Evolutionary conservation across 37 sponge, comb jelly and placozoan genomes (phyloP), one percentile per base, ranked within the genome.

Genomic region (Axinella damicornis): DNA sequence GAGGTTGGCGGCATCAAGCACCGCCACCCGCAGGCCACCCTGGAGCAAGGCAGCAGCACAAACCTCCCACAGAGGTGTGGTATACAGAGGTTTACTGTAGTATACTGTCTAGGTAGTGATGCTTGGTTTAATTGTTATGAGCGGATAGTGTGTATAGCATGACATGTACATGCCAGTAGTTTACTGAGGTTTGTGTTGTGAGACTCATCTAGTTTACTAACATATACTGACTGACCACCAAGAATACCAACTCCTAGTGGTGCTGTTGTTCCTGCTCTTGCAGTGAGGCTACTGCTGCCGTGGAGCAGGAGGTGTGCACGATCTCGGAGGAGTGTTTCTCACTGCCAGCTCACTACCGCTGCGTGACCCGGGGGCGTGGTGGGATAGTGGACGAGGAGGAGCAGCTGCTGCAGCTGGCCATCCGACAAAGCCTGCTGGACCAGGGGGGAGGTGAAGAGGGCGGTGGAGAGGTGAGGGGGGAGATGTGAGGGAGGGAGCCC

Each of bases 381-480:
- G 82, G 71, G 25, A 77, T 83, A 69, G 89, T 70, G 19, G 79
- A 92, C 58, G 85, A 95, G 57, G 96, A 97, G 69, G 99, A 99
- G 53, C 92, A 92, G 69, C 83, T 95, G 55, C 85, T 99, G 76
- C 99, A 99, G 87, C 78, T 87, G 83, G 99, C 99, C 25, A 95
- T 99, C 39, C 77, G 81, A 67, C 96, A 99, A 84, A 97, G 97
- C 74, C 69, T 97, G 52, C 66, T 95, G 73, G 96, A 95, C 32
- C 88, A 85, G 71, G 74, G 59, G 22, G 69, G n/a, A 73, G 63
- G 74, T 27, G 32, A 9, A 30, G 75, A 78, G 28, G 32, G 46
- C 4, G 46, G 9, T 46, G 46, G 46, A 46, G 46, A n/a, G 14
- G 46, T 4, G 5, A 14, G 55, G 52, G 24, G 54, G 56, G 56